phyloP scores from a whole-genome alignment of 2,797 vertebrate genomes.

The Onychomys torridus region DNA sequence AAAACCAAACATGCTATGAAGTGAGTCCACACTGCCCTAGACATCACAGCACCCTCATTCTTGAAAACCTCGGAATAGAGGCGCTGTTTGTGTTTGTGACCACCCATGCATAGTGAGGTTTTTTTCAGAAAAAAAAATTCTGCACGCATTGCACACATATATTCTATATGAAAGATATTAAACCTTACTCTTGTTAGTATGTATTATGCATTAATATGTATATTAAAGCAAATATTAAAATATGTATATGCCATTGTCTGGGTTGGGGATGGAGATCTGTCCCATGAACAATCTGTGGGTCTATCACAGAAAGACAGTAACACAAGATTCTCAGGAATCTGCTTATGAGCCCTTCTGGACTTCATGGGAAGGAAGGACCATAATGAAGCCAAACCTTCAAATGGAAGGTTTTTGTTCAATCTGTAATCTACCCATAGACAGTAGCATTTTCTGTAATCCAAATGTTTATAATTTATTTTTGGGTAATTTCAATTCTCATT shows the following conservation, averaged over 20 bases:
- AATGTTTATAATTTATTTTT: slow-evolving; percentile 26
- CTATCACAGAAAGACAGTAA: background rate
- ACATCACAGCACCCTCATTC: background rate
- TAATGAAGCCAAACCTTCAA: background rate
- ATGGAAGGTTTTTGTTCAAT: slow-evolving; percentile 35
- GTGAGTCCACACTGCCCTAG: background rate
- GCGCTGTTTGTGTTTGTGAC: background rate
- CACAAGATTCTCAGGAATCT: background rate
- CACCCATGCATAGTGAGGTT: background rate
- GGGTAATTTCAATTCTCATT: slow-evolving; percentile 30
- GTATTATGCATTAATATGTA: background rate
- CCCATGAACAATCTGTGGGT: background rate
- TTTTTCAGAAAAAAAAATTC: background rate
- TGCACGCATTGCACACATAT: background rate
- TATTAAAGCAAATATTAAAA: background rate
- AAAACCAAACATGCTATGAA: slow-evolving; percentile 18
- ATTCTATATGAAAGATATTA: background rate
- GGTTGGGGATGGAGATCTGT: background rate
- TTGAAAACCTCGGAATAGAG: slow-evolving; percentile 10
- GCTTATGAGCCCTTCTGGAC: background rate
- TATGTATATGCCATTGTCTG: background rate
- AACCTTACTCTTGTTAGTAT: background rate
- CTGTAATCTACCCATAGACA: background rate
- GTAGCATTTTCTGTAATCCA: slow-evolving; percentile 5
- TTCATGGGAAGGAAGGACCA: background rate